Conservation (phyloP, 1,140 invertebrate genomes). For the Gryllus bimaculatus region DNA sequence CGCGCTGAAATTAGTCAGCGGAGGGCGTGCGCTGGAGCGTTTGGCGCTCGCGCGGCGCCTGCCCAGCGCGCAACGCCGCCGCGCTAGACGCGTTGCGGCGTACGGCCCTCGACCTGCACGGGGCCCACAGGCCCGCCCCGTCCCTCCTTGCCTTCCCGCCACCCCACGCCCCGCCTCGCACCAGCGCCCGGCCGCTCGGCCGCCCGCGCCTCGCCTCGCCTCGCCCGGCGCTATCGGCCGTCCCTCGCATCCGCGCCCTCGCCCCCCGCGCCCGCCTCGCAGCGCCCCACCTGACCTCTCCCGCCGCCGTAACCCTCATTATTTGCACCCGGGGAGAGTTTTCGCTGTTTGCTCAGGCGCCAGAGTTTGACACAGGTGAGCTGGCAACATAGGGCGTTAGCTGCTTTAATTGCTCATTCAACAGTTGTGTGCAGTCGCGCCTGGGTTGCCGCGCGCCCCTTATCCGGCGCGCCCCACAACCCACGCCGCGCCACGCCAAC, state of each 20-base stretch:
- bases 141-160: background rate
- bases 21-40: background rate
- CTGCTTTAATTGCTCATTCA: conserved; percentile 4
- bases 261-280: no score
- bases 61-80: background rate
- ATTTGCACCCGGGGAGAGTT: background rate
- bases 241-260: no score
- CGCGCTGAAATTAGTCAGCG: background rate
- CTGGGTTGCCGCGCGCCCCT: background rate
- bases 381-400: background rate
- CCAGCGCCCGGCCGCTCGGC: no score
- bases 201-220: no score
- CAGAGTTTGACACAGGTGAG: background rate
- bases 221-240: no score
- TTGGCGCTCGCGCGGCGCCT: background rate
- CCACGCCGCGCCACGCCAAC: background rate
- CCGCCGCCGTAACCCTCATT: no score
- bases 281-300: background rate
- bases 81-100: background rate
- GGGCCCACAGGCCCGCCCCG: no score
- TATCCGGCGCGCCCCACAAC: background rate
- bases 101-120: background rate
- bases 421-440: background rate
- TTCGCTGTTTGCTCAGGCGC: conserved; percentile 2
- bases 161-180: background rate